phyloP scores from a whole-genome alignment of 2,888 invertebrate genomes.

The Acleris cristana region DNA sequence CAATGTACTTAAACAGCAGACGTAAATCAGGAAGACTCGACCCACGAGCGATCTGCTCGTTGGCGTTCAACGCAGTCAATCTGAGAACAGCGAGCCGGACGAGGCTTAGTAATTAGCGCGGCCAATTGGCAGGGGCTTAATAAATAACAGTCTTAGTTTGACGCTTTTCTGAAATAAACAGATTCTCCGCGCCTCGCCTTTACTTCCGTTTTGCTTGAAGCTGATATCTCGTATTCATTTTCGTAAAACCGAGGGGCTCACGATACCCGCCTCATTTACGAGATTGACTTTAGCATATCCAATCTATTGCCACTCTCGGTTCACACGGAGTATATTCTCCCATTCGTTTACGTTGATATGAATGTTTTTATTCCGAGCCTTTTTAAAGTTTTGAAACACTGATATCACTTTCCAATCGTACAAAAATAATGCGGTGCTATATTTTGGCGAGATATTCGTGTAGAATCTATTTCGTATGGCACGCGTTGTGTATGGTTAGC shows the following conservation, averaged over 20 bases:
- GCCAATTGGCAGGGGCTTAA: constrained; percentile 56
- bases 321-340: constrained; percentile 26
- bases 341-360: constrained; percentile 24
- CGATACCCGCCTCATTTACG: constrained; percentile 36
- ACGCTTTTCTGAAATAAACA: constrained; percentile 39
- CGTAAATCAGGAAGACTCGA: constrained; percentile 30
- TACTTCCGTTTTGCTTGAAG: constrained; percentile 28
- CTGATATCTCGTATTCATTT: constrained; percentile 34
- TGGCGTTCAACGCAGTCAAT: constrained; percentile 51
- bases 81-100: constrained; percentile 48
- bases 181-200: constrained; percentile 35
- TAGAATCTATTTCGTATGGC: constrained; percentile 59
- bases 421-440: not conserved
- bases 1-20: constrained; percentile 25
- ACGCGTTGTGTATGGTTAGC: constrained; percentile 75
- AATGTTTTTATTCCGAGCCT: constrained; percentile 10
- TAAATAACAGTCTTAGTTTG: constrained; percentile 54
- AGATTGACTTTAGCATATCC: constrained; percentile 38
- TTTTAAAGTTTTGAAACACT: constrained; percentile 2
- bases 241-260: constrained; percentile 33
- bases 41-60: constrained; percentile 34
- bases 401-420: not conserved
- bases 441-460: constrained; percentile 23
- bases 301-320: constrained; percentile 36
- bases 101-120: constrained; percentile 58